Evolutionary conservation across 2,888 invertebrate genomes (phyloP).

Genomic region (Sabatieria punctata): DNA sequence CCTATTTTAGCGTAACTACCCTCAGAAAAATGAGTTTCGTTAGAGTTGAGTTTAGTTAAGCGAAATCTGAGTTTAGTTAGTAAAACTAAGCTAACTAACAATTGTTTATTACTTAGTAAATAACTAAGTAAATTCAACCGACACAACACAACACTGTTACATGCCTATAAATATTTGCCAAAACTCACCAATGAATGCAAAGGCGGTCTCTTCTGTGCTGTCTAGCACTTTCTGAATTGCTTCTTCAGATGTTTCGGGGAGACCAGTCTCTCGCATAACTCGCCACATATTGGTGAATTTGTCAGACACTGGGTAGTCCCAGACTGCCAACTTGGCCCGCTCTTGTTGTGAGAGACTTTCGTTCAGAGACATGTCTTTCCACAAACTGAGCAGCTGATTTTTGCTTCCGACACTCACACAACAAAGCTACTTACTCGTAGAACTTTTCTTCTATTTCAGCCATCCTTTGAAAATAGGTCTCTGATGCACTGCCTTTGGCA

Average conservation of each 20-base stretch:
- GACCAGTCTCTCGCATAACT: constrained; percentile 62
- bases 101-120: too few species aligned
- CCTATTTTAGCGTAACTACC: too few species aligned
- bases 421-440: constrained; percentile 79
- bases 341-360: constrained; percentile 75
- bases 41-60: too few species aligned
- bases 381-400: constrained; percentile 61
- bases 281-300: constrained; percentile 98
- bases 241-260: constrained; percentile 59
- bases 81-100: too few species aligned
- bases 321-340: constrained; percentile 79
- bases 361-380: constrained; percentile 94
- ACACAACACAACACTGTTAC: too few species aligned
- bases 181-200: constrained; percentile 61
- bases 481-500: constrained; percentile 63
- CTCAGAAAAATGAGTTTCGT: too few species aligned
- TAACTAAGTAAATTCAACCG: too few species aligned
- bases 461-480: constrained; percentile 90
- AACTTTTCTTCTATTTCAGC: constrained; percentile 80
- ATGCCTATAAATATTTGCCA: too few species aligned
- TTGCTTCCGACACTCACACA: too few species aligned
- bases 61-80: too few species aligned
- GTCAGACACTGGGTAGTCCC: constrained; percentile 97
- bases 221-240: constrained; percentile 53
- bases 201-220: constrained; percentile 56